Conservation (phyloP, 2,113 vertebrate species). For the Eonycteris spelaea region DNA sequence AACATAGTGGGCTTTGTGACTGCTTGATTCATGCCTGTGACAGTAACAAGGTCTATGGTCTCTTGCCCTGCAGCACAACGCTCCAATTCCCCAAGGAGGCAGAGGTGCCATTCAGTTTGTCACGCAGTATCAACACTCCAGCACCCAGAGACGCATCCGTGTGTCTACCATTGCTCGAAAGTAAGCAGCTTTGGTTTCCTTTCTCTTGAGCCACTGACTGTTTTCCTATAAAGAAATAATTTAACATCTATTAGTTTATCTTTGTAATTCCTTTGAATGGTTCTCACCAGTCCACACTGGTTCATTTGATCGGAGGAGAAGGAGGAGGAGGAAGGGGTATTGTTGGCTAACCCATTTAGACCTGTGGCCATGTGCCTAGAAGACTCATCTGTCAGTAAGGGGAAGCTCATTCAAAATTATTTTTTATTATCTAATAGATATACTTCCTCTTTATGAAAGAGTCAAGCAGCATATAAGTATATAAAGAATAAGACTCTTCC, state of each 20-base stretch:
- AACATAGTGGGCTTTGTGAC: background rate
- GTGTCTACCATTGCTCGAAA: conserved; percentile 96
- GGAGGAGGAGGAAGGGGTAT: background rate
- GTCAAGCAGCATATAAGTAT: background rate
- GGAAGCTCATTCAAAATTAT: conserved; percentile 1
- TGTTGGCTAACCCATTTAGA: background rate
- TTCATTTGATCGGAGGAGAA: background rate
- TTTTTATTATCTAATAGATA: background rate
- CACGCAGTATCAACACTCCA: conserved; percentile 97
- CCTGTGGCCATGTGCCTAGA: background rate
- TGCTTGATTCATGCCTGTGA: background rate
- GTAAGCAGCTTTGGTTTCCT: conserved; percentile 81
- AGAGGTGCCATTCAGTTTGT: conserved; percentile 96
- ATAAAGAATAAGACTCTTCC: background rate
- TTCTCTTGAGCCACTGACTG: background rate
- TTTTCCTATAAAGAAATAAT: background rate
- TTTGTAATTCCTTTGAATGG: background rate
- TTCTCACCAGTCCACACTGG: background rate
- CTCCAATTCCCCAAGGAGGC: conserved; percentile 94
- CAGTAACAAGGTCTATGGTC: background rate
- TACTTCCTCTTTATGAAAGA: background rate
- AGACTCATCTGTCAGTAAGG: background rate
- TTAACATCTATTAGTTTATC: background rate
- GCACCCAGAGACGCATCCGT: conserved; percentile 91
- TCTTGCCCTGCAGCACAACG: conserved; percentile 89